Evolutionary conservation across 2,888 invertebrate genomes (phyloP).

Genomic region (Tenodera sinensis): DNA sequence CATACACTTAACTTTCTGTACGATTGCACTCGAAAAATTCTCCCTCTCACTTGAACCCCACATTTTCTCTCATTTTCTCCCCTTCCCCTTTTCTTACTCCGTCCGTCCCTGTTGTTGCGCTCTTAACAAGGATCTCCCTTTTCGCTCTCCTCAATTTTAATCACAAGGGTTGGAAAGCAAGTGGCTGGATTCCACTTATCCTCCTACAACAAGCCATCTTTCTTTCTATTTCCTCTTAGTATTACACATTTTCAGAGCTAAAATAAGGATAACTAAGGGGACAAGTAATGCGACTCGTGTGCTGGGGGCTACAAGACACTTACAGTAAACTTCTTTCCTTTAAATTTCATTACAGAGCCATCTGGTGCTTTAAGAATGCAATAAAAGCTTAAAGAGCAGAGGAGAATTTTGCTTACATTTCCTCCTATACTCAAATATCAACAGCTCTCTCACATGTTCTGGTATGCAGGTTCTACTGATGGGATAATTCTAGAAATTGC

Average conservation of each 20-base stretch:
- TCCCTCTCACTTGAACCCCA: background rate
- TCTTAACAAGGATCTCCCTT: background rate
- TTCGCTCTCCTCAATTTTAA: background rate
- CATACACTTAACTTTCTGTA: background rate
- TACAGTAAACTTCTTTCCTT: background rate
- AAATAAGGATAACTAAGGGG: background rate
- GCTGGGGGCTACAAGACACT: background rate
- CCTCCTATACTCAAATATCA: background rate
- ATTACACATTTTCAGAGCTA: background rate
- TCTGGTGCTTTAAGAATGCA: background rate
- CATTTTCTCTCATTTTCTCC: background rate
- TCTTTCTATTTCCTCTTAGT: background rate
- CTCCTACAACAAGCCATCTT: background rate
- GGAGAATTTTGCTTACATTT: background rate
- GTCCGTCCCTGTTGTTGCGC: background rate
- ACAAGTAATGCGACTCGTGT: background rate
- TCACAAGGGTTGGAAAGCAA: constrained; percentile 2
- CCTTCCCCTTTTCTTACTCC: background rate
- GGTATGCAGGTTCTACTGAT: too few species aligned
- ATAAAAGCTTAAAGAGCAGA: background rate
- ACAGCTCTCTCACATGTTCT: too few species aligned
- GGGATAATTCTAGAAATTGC: too few species aligned
- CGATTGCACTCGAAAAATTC: background rate
- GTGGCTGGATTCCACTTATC: background rate
- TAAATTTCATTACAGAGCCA: background rate